phyloP scores from a whole-genome alignment of 2,113 vertebrate species.

The Prionailurus viverrinus region DNA sequence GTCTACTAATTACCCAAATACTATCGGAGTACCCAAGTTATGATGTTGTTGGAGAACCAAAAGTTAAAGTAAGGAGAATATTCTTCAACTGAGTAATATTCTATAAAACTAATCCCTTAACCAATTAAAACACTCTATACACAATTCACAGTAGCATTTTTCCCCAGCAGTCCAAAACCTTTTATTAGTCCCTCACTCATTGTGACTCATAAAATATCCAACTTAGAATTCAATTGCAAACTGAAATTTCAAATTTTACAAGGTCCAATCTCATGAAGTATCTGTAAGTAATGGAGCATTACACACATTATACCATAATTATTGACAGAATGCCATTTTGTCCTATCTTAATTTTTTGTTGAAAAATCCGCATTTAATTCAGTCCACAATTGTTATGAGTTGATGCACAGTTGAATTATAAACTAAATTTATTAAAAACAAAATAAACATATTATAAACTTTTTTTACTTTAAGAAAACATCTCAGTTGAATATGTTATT shows the following conservation, averaged over 20 bases:
- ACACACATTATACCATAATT: not conserved
- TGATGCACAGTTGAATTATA: not conserved
- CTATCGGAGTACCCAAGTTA: not conserved
- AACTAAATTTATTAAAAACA: not conserved
- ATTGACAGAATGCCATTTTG: not conserved
- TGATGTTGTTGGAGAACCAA: not conserved
- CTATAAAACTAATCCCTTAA: not conserved
- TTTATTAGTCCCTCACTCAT: not conserved
- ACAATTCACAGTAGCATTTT: not conserved
- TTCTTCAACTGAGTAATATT: not conserved
- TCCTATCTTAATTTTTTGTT: not conserved
- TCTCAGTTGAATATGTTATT: not conserved
- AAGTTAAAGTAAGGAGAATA: not conserved
- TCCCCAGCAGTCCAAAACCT: not conserved
- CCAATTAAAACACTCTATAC: not conserved
- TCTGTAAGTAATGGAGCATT: not conserved
- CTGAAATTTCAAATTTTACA: not conserved
- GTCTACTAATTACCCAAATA: not conserved
- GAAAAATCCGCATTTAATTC: constrained; percentile 9
- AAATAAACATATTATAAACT: not conserved
- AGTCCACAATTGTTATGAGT: not conserved
- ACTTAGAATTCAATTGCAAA: constrained; percentile 16
- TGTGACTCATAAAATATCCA: not conserved
- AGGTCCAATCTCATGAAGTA: not conserved
- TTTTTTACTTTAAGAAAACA: not conserved